These are phyloP conservation scores for Falcaria lacertinaria DNA, from an alignment of 2,888 invertebrate species.

Conservation along the genomic window DNA sequence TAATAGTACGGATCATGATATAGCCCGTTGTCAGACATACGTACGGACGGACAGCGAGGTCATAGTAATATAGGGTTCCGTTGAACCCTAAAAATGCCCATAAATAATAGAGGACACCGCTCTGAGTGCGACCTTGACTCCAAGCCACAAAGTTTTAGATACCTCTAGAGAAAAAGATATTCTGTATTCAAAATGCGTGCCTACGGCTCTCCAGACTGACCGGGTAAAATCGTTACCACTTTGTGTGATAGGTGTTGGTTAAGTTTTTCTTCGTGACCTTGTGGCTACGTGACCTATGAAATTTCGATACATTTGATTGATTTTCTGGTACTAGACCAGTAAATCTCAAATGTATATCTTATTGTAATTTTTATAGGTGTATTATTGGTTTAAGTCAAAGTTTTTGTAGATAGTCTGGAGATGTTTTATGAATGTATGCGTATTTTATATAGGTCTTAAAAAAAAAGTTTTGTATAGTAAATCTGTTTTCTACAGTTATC, in stretches of 20 bases:
- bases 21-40: no score
- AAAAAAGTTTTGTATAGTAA: no score
- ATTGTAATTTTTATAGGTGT: no score
- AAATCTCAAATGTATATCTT: no score
- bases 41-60: no score
- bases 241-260: conserved; percentile 15
- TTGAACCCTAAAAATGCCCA: no score
- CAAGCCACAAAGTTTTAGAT: conserved; percentile 24
- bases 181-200: conserved; percentile 43
- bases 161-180: conserved; percentile 26
- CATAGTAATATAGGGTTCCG: no score
- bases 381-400: no score
- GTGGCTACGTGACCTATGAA: conserved; percentile 1
- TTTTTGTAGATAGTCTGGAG: neutral
- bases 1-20: no score
- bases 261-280: conserved; percentile 6
- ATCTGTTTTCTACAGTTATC: no score
- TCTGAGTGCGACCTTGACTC: conserved; percentile 11
- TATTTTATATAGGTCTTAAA: no score
- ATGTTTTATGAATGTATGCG: no score
- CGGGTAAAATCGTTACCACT: conserved; percentile 25
- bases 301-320: neutral
- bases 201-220: conserved; percentile 32
- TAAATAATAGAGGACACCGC: conserved; percentile 3
- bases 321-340: neutral